Evolutionary conservation across 30 jellyfish, hydroid and myxozoan genomes (phyloP).

Genomic region (Nemopilema nomurai): DNA sequence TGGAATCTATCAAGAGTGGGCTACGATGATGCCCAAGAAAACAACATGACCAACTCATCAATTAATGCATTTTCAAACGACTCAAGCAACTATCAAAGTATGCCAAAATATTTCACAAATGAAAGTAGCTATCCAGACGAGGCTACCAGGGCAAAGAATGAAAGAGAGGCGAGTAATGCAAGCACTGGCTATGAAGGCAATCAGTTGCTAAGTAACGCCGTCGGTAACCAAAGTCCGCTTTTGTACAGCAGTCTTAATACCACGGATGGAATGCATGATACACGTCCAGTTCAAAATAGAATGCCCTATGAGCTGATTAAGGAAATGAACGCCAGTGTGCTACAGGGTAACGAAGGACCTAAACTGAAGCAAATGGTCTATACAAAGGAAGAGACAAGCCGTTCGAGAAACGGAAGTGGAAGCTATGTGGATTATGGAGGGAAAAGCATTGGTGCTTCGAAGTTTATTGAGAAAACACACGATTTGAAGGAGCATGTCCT

Average conservation of each 20-base stretch:
- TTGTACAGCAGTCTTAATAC: too few relatives aligned
- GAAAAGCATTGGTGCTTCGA: background rate
- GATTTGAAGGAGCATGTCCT: background rate
- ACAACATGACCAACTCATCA: background rate
- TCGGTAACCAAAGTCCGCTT: background rate
- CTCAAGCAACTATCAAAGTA: background rate
- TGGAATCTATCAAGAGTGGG: too few relatives aligned
- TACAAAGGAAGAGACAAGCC: background rate
- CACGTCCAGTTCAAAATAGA: too few relatives aligned
- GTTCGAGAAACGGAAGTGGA: background rate
- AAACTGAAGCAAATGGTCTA: background rate
- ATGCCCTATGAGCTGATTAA: background rate
- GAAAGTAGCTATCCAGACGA: background rate
- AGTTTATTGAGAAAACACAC: background rate
- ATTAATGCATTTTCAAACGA: background rate
- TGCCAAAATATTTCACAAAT: background rate
- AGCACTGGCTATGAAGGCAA: background rate
- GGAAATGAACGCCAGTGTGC: background rate
- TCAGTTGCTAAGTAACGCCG: background rate
- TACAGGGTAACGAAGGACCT: background rate
- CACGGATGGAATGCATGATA: too few relatives aligned
- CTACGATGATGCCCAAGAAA: too few relatives aligned
- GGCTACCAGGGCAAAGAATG: background rate
- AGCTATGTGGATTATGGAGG: background rate
- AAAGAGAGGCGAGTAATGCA: background rate